phyloP scores from a whole-genome alignment of 2,888 invertebrate genomes.

The Pterostichus madidus region DNA sequence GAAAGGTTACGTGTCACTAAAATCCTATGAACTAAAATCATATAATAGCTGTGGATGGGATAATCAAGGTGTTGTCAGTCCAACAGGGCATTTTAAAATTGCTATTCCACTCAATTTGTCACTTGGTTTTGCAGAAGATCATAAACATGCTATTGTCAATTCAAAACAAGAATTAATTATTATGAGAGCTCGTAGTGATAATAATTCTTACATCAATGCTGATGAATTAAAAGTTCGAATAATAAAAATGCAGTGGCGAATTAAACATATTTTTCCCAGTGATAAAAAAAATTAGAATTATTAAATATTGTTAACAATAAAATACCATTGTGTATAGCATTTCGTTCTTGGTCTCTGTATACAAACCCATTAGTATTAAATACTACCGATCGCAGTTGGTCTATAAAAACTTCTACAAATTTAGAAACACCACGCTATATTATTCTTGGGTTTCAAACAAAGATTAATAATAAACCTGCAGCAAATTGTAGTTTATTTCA shows the following conservation, averaged over 20 bases:
- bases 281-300: slow-evolving; percentile 36
- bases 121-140: slow-evolving; percentile 43
- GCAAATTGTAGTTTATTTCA: slow-evolving; percentile 54
- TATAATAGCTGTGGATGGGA: slow-evolving; percentile 26
- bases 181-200: slow-evolving; percentile 32
- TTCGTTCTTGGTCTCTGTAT: slow-evolving; percentile 74
- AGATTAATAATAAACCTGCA: slow-evolving; percentile 47
- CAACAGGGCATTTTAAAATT: background rate
- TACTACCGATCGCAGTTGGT: slow-evolving; percentile 72
- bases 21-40: background rate
- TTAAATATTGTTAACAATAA: slow-evolving; percentile 35
- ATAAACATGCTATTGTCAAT: slow-evolving; percentile 29
- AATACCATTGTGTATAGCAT: slow-evolving; percentile 66
- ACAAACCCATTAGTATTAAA: slow-evolving; percentile 73
- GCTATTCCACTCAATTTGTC: slow-evolving; percentile 11
- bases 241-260: slow-evolving; percentile 44
- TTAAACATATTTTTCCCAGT: slow-evolving; percentile 26
- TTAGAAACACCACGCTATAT: slow-evolving; percentile 58
- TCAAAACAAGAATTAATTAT: slow-evolving; percentile 50
- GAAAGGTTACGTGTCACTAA: slow-evolving; percentile 22
- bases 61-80: background rate
- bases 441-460: slow-evolving; percentile 60
- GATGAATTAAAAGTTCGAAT: slow-evolving; percentile 40
- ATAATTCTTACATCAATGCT: slow-evolving; percentile 19
- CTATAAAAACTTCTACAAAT: slow-evolving; percentile 70